Evolutionary conservation across 1,140 invertebrate genomes (phyloP).

Genomic region (Caenorhabditis tropicalis): DNA sequence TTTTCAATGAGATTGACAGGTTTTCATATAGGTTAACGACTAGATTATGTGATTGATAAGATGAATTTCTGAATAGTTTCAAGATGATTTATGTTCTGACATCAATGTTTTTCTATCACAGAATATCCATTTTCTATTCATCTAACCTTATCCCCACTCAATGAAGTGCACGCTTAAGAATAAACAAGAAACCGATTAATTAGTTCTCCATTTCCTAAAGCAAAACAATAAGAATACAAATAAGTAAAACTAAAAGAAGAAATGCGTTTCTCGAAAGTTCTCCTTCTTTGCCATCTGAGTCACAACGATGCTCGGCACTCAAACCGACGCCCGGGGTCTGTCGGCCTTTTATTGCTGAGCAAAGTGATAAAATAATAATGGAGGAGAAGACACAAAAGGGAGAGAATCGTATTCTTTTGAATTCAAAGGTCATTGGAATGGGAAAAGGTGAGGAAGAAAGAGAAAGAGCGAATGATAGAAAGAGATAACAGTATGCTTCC

Average conservation of each 20-base stretch:
- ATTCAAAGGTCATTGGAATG: background rate
- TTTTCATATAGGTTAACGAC: too few relatives aligned
- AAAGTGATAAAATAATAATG: constrained; percentile 17
- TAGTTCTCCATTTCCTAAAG: too few relatives aligned
- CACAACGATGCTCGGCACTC: background rate
- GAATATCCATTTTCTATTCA: too few relatives aligned
- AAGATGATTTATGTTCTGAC: too few relatives aligned
- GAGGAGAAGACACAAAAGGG: background rate
- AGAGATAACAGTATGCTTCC: background rate
- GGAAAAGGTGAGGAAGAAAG: background rate
- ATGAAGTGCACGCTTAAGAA: too few relatives aligned
- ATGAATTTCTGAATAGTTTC: too few relatives aligned
- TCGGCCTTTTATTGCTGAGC: constrained; percentile 34
- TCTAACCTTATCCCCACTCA: too few relatives aligned
- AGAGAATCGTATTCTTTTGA: background rate
- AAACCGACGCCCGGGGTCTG: background rate
- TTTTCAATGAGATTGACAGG: background rate
- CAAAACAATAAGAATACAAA: too few relatives aligned
- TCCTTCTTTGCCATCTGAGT: constrained; percentile 39
- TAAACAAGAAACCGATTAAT: too few relatives aligned
- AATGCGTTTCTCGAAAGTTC: too few relatives aligned
- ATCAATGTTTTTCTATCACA: too few relatives aligned
- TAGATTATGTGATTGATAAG: too few relatives aligned
- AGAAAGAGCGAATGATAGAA: background rate
- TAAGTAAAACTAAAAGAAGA: background rate